Conservation (phyloP, 1,140 invertebrate genomes). For the Nautilus pompilius region DNA sequence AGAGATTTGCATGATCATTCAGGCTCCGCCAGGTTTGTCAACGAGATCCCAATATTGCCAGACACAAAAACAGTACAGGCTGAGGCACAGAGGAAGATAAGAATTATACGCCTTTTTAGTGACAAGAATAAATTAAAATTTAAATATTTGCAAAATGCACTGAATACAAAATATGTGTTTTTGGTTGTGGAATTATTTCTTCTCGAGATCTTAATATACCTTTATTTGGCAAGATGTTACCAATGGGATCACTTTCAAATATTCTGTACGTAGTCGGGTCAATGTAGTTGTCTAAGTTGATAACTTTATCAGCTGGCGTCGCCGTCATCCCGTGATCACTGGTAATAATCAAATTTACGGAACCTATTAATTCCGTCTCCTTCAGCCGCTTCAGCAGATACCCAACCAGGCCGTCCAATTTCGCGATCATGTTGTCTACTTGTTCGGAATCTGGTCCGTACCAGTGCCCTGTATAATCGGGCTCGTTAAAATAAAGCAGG, state of each 20-base stretch:
- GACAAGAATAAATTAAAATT: neutral
- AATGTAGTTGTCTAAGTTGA: constrained; percentile 63
- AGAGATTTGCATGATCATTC: too few species aligned
- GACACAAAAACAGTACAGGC: too few species aligned
- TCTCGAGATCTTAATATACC: too few species aligned
- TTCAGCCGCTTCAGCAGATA: constrained; percentile 40
- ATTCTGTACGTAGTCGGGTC: constrained; percentile 56
- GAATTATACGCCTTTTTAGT: too few species aligned
- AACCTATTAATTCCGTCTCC: constrained; percentile 53
- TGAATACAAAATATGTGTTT: neutral
- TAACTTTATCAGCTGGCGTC: constrained; percentile 56
- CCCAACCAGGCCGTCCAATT: constrained; percentile 32
- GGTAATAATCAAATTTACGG: constrained; percentile 67
- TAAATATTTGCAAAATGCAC: neutral
- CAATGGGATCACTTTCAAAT: constrained; percentile 26
- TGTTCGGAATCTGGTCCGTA: constrained; percentile 49
- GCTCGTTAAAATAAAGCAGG: constrained; percentile 72
- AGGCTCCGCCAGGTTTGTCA: too few species aligned
- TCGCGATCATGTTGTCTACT: constrained; percentile 32
- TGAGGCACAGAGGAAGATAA: too few species aligned
- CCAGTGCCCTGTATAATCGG: constrained; percentile 62
- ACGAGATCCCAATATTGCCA: too few species aligned
- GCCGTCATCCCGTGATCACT: constrained; percentile 74
- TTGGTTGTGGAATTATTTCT: too few species aligned
- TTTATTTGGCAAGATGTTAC: constrained; percentile 29